Base-by-base conservation (phyloP, 2,797 vertebrate species). In the Coregonus ussuriensis region DNA sequence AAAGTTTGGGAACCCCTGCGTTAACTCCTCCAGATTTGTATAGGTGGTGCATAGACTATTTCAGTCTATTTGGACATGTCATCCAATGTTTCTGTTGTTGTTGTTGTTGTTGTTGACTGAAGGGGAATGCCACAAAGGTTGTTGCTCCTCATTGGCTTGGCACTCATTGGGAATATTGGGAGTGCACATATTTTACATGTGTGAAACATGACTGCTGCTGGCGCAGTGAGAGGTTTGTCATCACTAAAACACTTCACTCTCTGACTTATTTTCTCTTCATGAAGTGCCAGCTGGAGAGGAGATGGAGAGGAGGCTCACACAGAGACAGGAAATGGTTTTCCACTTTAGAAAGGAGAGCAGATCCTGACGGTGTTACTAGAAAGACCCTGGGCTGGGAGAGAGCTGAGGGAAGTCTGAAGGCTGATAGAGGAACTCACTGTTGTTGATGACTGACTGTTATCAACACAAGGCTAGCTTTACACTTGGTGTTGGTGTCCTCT, bases 251-350 rank as follows among this genome's bases (percentile, higher is more conserved):
- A 90, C 89, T 35, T 74, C 37, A 84, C 81, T 29, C n/a, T 81
- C 74, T 86, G 25, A 25, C 25, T 25, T 47, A 29, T 31, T 56
- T 73, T 87, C 75, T 84, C 80, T 91, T 91, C 91, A 87, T 91
- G 86, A 89, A 85, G 87, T 87, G 90, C 91, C 92, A 93, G 89
- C 93, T 86, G 62, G 86, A 87, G 88, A 85, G 25, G 72, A 78
- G 71, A 81, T 84, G 86, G 87, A 85, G 87, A 91, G 86, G 71
- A 83, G 35, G 6, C 6, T 37, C 35, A 37, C 35, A 70, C 25
- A 25, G 21, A 89, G 86, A 82, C 89, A 89, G 92, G 91, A 93
- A 92, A 91, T 91, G 83, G 82, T 88, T 90, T 89, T 91, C 87
- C 86, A 89, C 87, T 91, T 85, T 67, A 66, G 82, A 87, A 90